Conservation (phyloP, 2,888 invertebrate species). For the Tenthredo scrophulariae region DNA sequence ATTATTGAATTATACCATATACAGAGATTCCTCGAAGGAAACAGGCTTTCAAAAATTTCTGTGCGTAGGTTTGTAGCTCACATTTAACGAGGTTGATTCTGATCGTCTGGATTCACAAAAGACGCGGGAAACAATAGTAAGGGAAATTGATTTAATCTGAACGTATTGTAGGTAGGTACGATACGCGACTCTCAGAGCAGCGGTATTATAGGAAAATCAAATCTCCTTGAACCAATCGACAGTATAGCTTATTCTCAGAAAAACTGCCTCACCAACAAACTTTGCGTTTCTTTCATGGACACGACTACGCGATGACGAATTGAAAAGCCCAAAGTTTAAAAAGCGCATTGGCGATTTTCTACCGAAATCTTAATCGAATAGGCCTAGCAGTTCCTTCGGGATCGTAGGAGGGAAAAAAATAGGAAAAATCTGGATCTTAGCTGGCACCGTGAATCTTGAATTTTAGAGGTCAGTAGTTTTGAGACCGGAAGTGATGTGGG, state of each 20-base stretch:
- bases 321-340: too few species aligned
- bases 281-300: too few species aligned
- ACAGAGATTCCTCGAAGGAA: not conserved
- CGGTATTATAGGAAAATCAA: not conserved
- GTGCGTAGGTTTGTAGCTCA: not conserved
- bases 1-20: not conserved
- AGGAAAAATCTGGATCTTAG: too few species aligned
- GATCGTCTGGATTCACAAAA: not conserved
- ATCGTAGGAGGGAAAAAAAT: too few species aligned
- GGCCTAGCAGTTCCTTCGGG: too few species aligned
- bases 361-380: too few species aligned
- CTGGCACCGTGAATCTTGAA: not conserved
- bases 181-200: not conserved
- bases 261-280: not conserved
- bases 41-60: not conserved
- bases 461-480: not conserved
- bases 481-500: not conserved
- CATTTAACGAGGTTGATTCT: not conserved
- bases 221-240: not conserved
- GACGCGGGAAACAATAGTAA: not conserved
- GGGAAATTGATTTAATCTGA: not conserved
- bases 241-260: too few species aligned
- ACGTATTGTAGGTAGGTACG: not conserved
- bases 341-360: too few species aligned
- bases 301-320: too few species aligned